Evolutionary conservation across 2,113 vertebrate genomes (phyloP).

Genomic region (Chloropsis cyanopogon): DNA sequence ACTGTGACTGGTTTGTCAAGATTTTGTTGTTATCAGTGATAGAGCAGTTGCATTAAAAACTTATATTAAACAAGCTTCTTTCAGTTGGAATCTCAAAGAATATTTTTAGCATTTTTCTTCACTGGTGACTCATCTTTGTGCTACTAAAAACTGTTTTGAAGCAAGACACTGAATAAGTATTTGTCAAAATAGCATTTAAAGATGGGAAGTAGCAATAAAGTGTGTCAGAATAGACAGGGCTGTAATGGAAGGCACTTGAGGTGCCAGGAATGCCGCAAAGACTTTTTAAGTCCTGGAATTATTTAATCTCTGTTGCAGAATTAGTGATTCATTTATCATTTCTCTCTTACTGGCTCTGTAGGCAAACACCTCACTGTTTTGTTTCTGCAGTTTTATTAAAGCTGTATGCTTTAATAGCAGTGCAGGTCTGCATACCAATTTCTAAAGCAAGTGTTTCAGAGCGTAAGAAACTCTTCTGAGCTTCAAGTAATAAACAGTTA

Average conservation of each 20-base stretch:
- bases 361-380: not conserved
- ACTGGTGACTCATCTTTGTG: not conserved
- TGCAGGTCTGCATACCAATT: not conserved
- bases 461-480: not conserved
- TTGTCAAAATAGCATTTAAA: not conserved
- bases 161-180: not conserved
- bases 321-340: conserved; percentile 30
- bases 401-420: not conserved
- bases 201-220: not conserved
- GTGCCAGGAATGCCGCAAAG: not conserved
- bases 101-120: not conserved
- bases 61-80: not conserved
- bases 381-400: not conserved
- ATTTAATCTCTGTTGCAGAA: conserved; percentile 12
- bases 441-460: not conserved
- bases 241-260: not conserved
- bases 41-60: not conserved
- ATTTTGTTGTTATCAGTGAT: not conserved
- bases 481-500: not conserved
- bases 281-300: not conserved
- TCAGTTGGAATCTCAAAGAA: not conserved
- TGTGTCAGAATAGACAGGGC: not conserved
- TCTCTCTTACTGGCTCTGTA: not conserved
- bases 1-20: not conserved
- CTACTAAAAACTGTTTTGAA: conserved; percentile 19